These are phyloP conservation scores for Drosophila kurseongensis DNA, from an alignment of 1,140 invertebrate genomes.

Conservation along the genomic window DNA sequence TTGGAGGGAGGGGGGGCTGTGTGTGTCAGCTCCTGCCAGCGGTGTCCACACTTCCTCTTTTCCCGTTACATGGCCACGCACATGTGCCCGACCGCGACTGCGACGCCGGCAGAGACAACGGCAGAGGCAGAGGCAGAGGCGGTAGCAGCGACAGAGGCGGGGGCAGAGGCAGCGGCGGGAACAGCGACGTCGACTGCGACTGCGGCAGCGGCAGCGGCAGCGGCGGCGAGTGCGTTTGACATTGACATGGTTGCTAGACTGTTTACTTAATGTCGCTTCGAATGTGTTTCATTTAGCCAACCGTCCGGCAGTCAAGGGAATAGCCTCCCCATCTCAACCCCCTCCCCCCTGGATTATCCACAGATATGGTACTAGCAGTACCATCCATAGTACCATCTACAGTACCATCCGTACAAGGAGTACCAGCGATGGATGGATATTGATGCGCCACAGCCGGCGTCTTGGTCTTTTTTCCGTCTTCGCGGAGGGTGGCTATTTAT, in stretches of 20 bases:
- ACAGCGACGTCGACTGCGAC: slow-evolving; percentile 16
- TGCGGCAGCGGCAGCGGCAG: background rate
- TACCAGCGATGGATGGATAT: slow-evolving; percentile 24
- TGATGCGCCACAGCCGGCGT: slow-evolving; percentile 73
- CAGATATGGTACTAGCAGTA: background rate
- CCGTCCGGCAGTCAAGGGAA: slow-evolving; percentile 48
- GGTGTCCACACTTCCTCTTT: slow-evolving; percentile 66
- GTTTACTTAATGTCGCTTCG: slow-evolving; percentile 76
- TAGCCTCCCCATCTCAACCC: background rate
- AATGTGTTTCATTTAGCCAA: slow-evolving; percentile 72
- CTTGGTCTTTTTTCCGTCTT: slow-evolving; percentile 20
- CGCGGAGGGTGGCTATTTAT: slow-evolving; percentile 76
- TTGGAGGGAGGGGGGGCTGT: slow-evolving; percentile 16
- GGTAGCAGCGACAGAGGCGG: background rate
- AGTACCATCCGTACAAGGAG: background rate
- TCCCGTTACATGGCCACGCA: slow-evolving; percentile 62
- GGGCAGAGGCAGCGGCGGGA: background rate
- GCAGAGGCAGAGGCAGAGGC: slow-evolving; percentile 5
- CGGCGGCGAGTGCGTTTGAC: slow-evolving; percentile 73
- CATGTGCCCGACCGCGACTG: slow-evolving; percentile 46
- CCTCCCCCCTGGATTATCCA: background rate
- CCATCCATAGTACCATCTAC: background rate
- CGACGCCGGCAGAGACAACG: background rate
- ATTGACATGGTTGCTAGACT: slow-evolving; percentile 76
- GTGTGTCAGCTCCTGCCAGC: slow-evolving; percentile 46